Conservation (phyloP, 2,888 invertebrate species). For the Seladonia tumulorum region DNA sequence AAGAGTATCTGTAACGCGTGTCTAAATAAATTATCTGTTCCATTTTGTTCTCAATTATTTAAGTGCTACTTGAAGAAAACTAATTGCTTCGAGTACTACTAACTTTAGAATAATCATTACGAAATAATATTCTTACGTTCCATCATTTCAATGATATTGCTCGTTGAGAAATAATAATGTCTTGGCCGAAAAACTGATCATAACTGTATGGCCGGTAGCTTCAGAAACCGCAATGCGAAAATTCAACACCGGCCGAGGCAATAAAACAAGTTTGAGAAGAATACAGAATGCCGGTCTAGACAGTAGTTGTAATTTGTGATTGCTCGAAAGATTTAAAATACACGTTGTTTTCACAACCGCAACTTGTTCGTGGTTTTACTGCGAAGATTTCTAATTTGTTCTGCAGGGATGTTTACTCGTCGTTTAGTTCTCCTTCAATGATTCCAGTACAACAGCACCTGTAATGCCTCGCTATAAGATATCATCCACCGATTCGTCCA, state of each 20-base stretch:
- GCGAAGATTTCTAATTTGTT: constrained; percentile 52
- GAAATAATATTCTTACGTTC: not conserved
- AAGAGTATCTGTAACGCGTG: not conserved
- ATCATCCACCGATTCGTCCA: constrained; percentile 8
- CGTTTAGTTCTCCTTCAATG: constrained; percentile 62
- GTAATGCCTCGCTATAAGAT: constrained; percentile 37
- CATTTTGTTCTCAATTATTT: not conserved
- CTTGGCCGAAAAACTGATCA: not conserved
- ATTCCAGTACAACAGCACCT: constrained; percentile 51
- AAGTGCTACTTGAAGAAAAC: not conserved
- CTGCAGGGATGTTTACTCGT: constrained; percentile 53
- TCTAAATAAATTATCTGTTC: not conserved
- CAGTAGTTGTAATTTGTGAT: constrained; percentile 58
- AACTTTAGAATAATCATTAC: not conserved
- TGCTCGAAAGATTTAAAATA: constrained; percentile 52
- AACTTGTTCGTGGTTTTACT: constrained; percentile 66
- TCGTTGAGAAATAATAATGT: not conserved
- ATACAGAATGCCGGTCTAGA: constrained; percentile 6
- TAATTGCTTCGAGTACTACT: not conserved
- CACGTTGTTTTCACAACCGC: constrained; percentile 60
- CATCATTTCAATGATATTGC: not conserved
- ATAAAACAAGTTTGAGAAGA: not conserved
- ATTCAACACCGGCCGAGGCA: not conserved
- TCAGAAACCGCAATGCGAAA: not conserved
- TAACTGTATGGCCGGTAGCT: not conserved